Percentiles rank a stretch among this genome's conserved stretches.
phyloP scores from a whole-genome alignment of 1,140 invertebrate genomes.

The fruit fly (Drosophila melanogaster) region DNA sequence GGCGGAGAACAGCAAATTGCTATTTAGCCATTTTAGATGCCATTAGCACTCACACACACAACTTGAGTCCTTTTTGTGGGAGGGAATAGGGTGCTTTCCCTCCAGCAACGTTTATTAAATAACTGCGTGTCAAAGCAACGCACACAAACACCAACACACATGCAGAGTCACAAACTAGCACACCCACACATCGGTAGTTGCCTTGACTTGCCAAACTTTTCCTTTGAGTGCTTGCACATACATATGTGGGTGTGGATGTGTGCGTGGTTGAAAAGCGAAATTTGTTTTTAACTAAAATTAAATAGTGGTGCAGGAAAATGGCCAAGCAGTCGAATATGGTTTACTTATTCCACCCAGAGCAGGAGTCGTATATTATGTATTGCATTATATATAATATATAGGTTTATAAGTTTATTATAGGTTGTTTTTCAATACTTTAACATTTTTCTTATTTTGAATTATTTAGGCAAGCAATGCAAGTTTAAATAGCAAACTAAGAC shows the following conservation, averaged over 20 bases:
- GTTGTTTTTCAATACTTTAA: too few species aligned
- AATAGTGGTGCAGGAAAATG: neutral
- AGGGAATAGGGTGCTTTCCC: conserved; percentile 9
- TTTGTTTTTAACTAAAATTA: conserved; percentile 49
- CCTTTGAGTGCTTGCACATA: conserved; percentile 13
- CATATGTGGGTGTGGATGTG: conserved; percentile 10
- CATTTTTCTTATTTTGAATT: neutral
- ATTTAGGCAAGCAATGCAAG: too few species aligned
- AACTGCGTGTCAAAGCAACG: conserved; percentile 73
- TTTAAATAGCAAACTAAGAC: too few species aligned
- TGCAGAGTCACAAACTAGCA: conserved; percentile 27
- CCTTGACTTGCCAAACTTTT: conserved; percentile 60
- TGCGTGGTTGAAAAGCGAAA: conserved; percentile 65
- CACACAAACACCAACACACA: conserved; percentile 24
- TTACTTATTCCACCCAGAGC: neutral
- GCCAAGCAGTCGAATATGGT: too few species aligned
- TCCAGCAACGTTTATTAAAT: conserved; percentile 74
- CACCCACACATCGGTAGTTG: conserved; percentile 31
- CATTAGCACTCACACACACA: conserved; percentile 61
- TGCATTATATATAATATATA: too few species aligned
- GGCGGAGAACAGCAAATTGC: conserved; percentile 73
- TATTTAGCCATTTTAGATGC: conserved; percentile 82
- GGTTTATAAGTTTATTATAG: too few species aligned
- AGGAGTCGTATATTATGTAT: too few species aligned
- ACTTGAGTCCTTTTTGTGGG: conserved; percentile 21